Percentiles rank a stretch among this genome's conserved stretches.
Evolutionary conservation across 2,797 vertebrate species (phyloP).

Genomic region (Anguilla megastoma): DNA sequence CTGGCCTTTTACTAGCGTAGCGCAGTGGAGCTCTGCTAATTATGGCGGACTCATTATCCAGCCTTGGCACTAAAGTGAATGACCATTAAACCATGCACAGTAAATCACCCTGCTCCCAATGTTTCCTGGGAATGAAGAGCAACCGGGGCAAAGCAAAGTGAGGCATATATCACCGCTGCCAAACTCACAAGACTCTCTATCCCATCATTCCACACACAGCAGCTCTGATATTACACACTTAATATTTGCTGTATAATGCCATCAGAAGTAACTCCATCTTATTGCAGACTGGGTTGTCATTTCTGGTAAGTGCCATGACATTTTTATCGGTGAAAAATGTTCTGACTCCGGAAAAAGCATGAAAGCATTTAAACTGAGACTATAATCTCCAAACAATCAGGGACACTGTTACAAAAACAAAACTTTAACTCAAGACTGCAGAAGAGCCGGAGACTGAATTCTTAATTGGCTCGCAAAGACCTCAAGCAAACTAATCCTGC

Average conservation of each 20-base stretch:
- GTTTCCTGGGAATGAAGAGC: slow-evolving; percentile 22
- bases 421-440: not conserved
- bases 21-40: slow-evolving; percentile 57
- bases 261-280: slow-evolving; percentile 22
- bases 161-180: slow-evolving; percentile 20
- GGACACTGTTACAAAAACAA: not conserved
- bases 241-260: not conserved
- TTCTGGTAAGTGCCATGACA: slow-evolving; percentile 21
- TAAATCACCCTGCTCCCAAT: slow-evolving; percentile 53
- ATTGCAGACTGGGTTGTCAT: slow-evolving; percentile 19
- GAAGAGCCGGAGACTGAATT: slow-evolving; percentile 27
- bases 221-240: not conserved
- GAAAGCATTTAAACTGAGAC: not conserved
- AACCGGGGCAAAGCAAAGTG: not conserved
- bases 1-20: slow-evolving; percentile 56
- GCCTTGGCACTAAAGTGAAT: slow-evolving; percentile 49
- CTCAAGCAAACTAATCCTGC: slow-evolving; percentile 36
- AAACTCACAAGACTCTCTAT: not conserved
- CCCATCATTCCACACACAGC: not conserved
- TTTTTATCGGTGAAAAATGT: slow-evolving; percentile 34
- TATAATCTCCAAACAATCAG: not conserved
- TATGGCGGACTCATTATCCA: slow-evolving; percentile 57
- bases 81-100: slow-evolving; percentile 50
- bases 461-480: slow-evolving; percentile 26
- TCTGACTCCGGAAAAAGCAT: slow-evolving; percentile 33